Base-by-base conservation (phyloP, 2,113 vertebrate genomes). In the Mesocricetus auratus region DNA sequence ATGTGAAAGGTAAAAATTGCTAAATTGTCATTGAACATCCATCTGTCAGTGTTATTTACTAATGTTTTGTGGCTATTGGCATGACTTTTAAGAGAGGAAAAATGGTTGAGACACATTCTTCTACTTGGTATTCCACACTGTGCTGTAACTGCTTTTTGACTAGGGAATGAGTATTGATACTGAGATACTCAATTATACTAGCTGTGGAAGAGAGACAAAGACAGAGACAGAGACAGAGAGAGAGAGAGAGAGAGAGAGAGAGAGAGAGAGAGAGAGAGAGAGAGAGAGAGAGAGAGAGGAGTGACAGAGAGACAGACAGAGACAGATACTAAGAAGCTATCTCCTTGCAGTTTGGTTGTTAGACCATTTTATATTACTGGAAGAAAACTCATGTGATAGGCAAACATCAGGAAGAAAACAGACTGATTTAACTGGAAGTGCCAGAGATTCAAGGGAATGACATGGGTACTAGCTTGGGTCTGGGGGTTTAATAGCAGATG, bases 11-110 rank as follows among this genome's bases (percentile, higher is more conserved):
- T 0, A 83, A 93, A 60, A 68, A 29, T n/a, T 96, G 15, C 21
- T n/a, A 81, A 92, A 93, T 29, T 11, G 6, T 5, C 42, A 71
- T 62, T 91, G 89, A 87, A 68, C 3, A 87, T 89, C 2, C 3
- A 87, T 89, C 2, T 33, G 22, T 85, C 39, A 91, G 36, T n/a
- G 68, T 6, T 78, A 71, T 2, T 15, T 17, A 74, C 4, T 83
- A 15, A 86, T 36, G 66, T 77, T 94, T 83, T 85, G 24, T 93
- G 6, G 69, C 33, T 95, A 75, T 96, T 79, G 21, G 6, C 3
- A 92, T 79, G 17, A 0, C 13, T 90, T 90, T 68, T 89, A 16
- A 53, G 64, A 22, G 86, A 93, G 73, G n/a, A 2, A 45, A 81
- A 53, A 33, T 22, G 10, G 7, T 75, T 53, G 31, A 82, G 45